Percentiles rank a stretch among this genome's conserved stretches.
phyloP scores from a whole-genome alignment of 2,888 invertebrate species.

The Eudemis profundana region DNA sequence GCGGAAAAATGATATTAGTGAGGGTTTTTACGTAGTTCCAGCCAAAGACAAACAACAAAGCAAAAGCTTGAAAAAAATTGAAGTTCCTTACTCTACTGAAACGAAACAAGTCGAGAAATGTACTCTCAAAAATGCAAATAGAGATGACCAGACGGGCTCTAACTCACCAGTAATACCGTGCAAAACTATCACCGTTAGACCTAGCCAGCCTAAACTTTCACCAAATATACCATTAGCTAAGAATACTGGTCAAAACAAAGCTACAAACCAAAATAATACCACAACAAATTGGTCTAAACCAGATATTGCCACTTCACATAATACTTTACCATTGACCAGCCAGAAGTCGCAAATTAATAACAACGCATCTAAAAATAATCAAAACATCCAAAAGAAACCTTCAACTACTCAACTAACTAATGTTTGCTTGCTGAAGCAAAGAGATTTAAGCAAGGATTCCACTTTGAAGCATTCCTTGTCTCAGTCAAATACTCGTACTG shows the following conservation, averaged over 20 bases:
- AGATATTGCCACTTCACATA: too few relatives aligned
- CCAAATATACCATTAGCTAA: background rate
- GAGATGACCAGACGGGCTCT: background rate
- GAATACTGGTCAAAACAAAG: background rate
- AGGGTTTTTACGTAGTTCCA: background rate
- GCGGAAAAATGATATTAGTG: background rate
- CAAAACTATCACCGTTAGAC: background rate
- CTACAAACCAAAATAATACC: background rate
- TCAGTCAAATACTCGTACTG: background rate
- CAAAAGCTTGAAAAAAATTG: background rate
- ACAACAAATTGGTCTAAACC: too few relatives aligned
- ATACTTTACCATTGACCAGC: background rate
- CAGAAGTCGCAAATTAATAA: background rate
- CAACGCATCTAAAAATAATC: background rate
- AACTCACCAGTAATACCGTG: conserved; percentile 20
- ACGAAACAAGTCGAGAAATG: conserved; percentile 5
- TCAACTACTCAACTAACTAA: background rate
- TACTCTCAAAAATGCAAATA: background rate
- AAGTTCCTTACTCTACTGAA: background rate
- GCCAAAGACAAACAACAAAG: background rate
- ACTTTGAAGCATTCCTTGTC: background rate
- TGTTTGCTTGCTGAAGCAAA: background rate
- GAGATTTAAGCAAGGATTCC: background rate
- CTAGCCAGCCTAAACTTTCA: background rate
- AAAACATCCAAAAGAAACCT: background rate